Conservation (phyloP, 2,113 vertebrate genomes). For the Datnioides undecimradiatus region DNA sequence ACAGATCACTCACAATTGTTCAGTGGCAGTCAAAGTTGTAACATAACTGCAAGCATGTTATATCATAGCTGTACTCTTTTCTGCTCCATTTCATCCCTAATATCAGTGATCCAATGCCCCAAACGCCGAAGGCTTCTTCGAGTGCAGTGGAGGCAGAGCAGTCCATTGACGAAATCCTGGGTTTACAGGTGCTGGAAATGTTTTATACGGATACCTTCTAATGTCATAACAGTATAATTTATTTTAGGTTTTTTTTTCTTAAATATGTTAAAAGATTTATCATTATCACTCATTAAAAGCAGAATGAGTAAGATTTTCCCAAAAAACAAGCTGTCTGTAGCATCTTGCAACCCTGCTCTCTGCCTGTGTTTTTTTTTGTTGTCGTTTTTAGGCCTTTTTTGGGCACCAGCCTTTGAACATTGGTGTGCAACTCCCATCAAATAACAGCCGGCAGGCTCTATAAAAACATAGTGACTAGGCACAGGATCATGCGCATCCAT, state of each 20-base stretch:
- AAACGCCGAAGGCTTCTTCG: slow-evolving; percentile 86
- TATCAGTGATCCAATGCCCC: slow-evolving; percentile 88
- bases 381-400: no score
- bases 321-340: neutral
- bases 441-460: no score
- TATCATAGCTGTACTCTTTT: neutral
- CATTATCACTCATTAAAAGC: no score
- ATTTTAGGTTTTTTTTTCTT: neutral
- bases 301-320: no score
- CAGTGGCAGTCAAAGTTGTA: neutral
- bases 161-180: slow-evolving; percentile 97
- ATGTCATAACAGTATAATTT: neutral
- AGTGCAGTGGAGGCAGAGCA: slow-evolving; percentile 89
- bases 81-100: slow-evolving; percentile 16
- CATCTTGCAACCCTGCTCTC: no score
- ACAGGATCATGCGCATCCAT: no score
- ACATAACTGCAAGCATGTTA: neutral
- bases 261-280: neutral
- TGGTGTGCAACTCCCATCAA: no score
- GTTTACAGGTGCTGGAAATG: slow-evolving; percentile 88
- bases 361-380: no score
- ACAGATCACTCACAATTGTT: neutral
- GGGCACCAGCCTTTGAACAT: no score
- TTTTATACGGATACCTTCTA: neutral
- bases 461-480: no score